Conservation (phyloP, 1,140 invertebrate genomes). For the Dinothrombium tinctorium region DNA sequence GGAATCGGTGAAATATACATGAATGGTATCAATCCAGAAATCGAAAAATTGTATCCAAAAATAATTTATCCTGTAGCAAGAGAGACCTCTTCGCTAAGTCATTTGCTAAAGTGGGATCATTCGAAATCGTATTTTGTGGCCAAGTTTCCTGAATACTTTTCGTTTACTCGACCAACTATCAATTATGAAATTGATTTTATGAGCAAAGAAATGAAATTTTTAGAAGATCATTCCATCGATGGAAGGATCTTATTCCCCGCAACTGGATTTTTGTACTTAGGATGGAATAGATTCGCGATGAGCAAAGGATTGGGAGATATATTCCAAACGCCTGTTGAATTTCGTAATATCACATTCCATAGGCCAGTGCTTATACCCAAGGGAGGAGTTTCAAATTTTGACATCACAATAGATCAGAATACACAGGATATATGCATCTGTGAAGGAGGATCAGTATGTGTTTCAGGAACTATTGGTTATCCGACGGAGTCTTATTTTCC, state of each 20-base stretch:
- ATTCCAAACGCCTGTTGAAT: conserved; percentile 30
- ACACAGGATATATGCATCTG: conserved; percentile 73
- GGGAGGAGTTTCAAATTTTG: conserved; percentile 43
- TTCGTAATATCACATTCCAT: conserved; percentile 67
- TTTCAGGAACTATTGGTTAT: conserved; percentile 32
- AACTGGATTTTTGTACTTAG: conserved; percentile 52
- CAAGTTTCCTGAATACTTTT: conserved; percentile 25
- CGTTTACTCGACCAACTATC: conserved; percentile 35
- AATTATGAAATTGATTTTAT: conserved; percentile 45
- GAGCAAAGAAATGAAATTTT: conserved; percentile 37
- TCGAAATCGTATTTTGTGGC: conserved; percentile 41
- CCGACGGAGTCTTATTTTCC: no score
- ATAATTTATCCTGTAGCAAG: conserved; percentile 23
- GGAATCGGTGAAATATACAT: conserved; percentile 36
- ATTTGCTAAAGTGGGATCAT: conserved; percentile 29
- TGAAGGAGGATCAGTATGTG: conserved; percentile 55
- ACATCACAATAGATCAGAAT: conserved; percentile 60
- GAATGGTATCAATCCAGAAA: conserved; percentile 44
- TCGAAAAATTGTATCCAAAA: conserved; percentile 17
- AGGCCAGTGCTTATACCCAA: conserved; percentile 73
- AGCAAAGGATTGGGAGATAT: conserved; percentile 38
- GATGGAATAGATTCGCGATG: conserved; percentile 35
- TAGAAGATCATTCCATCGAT: conserved; percentile 70
- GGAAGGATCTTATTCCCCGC: conserved; percentile 80
- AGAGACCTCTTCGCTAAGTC: conserved; percentile 25